A percentile compares a stretch with the other conserved stretches of the same genome.
Evolutionary conservation across 1,140 invertebrate genomes (phyloP).

Genomic region (Pollicipes pollicipes): DNA sequence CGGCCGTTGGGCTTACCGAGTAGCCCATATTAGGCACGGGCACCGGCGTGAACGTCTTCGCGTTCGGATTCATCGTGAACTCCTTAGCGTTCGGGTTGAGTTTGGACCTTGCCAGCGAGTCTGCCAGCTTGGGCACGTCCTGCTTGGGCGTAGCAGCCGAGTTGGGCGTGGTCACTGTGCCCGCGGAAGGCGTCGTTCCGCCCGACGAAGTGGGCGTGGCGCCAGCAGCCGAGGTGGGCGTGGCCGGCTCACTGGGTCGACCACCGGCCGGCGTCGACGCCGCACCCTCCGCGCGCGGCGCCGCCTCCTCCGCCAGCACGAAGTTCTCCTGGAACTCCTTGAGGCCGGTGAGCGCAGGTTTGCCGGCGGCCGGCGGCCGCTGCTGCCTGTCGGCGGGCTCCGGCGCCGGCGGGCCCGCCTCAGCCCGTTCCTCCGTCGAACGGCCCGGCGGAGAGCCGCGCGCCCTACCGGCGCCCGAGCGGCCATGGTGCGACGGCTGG

Average conservation of each 20-base stretch:
- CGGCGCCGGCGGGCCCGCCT: too few species aligned
- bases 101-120: constrained; percentile 45
- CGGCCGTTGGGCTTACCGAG: background rate
- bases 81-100: constrained; percentile 76
- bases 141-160: constrained; percentile 9
- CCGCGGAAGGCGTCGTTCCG: too few species aligned
- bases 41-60: constrained; percentile 60
- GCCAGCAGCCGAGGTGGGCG: background rate
- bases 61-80: constrained; percentile 60
- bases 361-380: too few species aligned
- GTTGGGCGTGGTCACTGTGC: too few species aligned
- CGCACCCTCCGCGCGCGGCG: too few species aligned
- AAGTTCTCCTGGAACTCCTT: background rate
- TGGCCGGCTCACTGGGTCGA: background rate
- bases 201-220: too few species aligned
- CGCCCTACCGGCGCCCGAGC: too few species aligned
- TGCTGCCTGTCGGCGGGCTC: background rate
- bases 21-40: background rate
- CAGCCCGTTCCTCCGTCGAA: background rate
- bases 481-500: background rate
- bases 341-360: background rate
- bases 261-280: too few species aligned
- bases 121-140: constrained; percentile 38
- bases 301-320: background rate
- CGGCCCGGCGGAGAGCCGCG: too few species aligned